Evolutionary conservation across 2,888 invertebrate species (phyloP), one percentile per base, ranked within the genome.

Genomic region (Tridacna gigas): DNA sequence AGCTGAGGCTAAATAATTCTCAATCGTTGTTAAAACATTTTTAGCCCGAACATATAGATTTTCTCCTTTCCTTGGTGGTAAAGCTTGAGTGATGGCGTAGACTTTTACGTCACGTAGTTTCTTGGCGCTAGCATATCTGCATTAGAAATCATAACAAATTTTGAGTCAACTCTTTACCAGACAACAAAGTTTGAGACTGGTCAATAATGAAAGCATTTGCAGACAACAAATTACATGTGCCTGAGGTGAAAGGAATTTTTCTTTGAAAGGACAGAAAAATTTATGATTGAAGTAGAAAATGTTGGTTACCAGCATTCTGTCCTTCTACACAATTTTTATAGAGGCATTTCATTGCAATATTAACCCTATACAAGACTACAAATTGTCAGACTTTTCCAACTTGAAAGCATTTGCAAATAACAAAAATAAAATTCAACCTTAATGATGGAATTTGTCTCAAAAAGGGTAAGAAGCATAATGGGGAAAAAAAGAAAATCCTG

Each of bases 1-100:
- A 56, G 91, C 91, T 12, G 95, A 94, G 15, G 91, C 86, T 61
- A 94, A 83, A 88, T 91, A 95, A 22, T 77, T 90, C 74, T 92
- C 91, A 26, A 94, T 76, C 0, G 94, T 93, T n/a, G 92, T 89
- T 69, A 92, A 71, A 15, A 94, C 93, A 86, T 92, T 91, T 86
- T 93, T 93, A 48, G 93, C 92, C 60, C 92, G 90, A 11, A 93
- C 84, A 82, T 86, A 94, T 69, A 91, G 79, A 79, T 91, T 93
- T 60, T 90, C 89, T 71, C 93, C 93, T 86, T 94, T 93, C 22
- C 90, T 83, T 4, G 83, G 51, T 51, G 76, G 82, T 25, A 93
- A 79, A 22, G 79, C 79, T 71, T 91, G 87, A 0, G 90, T 86
- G 11, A 94, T 78, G 20, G 89, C 88, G 28, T 86, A 90, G n/a